Conservation (phyloP, 2,888 invertebrate genomes). For the Drosophila paramelanica region DNA sequence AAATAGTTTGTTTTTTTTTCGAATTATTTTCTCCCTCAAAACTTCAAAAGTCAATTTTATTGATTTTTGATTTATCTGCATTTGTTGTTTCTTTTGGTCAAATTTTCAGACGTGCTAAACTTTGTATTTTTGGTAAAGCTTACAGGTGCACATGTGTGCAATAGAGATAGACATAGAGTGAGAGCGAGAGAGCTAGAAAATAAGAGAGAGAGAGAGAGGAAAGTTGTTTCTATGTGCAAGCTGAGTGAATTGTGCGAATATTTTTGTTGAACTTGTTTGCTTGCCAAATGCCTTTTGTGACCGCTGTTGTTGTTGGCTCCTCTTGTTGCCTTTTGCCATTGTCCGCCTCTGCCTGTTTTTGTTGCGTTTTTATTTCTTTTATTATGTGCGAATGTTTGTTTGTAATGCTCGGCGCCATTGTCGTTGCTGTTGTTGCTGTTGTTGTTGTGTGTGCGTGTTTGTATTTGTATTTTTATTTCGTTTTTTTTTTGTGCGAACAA, state of each 20-base stretch:
- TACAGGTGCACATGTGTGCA: conserved; percentile 42
- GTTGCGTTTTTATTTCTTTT: conserved; percentile 80
- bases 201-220: conserved; percentile 2
- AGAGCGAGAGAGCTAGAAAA: neutral
- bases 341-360: conserved; percentile 56
- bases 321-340: conserved; percentile 58
- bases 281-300: conserved; percentile 61
- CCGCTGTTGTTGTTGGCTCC: conserved; percentile 47
- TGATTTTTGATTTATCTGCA: neutral
- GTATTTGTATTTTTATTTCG: conserved; percentile 61
- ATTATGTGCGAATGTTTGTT: conserved; percentile 80
- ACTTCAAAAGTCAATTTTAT: neutral
- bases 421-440: conserved; percentile 36
- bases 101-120: neutral
- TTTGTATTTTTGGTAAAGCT: conserved; percentile 7
- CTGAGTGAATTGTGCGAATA: conserved; percentile 60
- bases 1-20: too few relatives aligned
- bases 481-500: conserved; percentile 81
- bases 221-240: conserved; percentile 17
- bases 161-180: conserved; percentile 5
- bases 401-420: conserved; percentile 75
- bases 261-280: conserved; percentile 62
- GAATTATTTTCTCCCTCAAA: too few relatives aligned
- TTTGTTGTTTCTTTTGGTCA: neutral
- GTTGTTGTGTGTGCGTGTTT: conserved; percentile 36